These are phyloP conservation scores for Mycetomoellerius zeteki DNA, from an alignment of 1,140 invertebrate genomes.

Conservation along the genomic window DNA sequence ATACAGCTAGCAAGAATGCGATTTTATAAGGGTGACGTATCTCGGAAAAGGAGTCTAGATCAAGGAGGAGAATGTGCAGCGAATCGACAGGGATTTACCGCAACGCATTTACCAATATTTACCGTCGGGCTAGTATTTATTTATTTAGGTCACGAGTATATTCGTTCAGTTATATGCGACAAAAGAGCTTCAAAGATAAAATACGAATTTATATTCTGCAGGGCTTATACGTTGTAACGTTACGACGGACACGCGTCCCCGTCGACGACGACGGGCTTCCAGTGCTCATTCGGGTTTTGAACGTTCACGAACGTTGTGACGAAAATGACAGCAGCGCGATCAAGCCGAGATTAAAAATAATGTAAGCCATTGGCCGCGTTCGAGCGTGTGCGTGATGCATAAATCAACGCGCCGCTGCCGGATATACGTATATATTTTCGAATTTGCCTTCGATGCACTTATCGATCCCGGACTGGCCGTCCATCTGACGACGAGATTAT, in stretches of 20 bases:
- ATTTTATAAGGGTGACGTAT: background rate
- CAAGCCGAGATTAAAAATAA: conserved; percentile 71
- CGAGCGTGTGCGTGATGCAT: conserved; percentile 24
- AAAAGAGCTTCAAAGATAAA: conserved; percentile 19
- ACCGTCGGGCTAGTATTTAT: conserved; percentile 12
- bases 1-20: background rate
- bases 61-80: background rate
- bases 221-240: conserved; percentile 15
- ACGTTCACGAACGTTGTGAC: conserved; percentile 48
- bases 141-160: conserved; percentile 3
- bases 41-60: background rate
- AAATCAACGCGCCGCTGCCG: conserved; percentile 55
- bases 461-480: conserved; percentile 50
- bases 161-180: background rate
- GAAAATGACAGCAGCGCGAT: conserved; percentile 52
- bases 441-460: conserved; percentile 57
- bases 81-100: conserved; percentile 49
- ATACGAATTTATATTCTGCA: conserved; percentile 58
- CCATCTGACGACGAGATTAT: conserved; percentile 55
- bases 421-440: conserved; percentile 32
- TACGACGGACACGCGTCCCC: background rate
- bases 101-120: background rate
- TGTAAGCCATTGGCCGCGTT: conserved; percentile 42
- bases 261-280: conserved; percentile 37
- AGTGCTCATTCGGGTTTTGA: conserved; percentile 7